Evolutionary conservation across 2,888 invertebrate species (phyloP), one percentile per base, ranked within the genome.

Genomic region (Andrena haemorrhoa): DNA sequence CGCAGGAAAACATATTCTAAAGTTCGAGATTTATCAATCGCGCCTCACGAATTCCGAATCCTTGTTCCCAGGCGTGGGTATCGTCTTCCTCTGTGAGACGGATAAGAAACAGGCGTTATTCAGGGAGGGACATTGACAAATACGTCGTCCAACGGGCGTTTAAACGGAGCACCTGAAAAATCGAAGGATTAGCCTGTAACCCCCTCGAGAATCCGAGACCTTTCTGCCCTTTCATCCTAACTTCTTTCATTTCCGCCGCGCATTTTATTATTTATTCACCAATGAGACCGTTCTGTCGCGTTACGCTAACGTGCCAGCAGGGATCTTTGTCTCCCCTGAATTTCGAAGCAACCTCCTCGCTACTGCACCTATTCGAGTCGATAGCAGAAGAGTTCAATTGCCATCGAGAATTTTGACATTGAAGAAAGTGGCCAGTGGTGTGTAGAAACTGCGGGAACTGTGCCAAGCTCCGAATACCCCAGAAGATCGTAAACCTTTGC

Each of bases 91-190:
- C 69, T 23, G n/a, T 12, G 23, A 51, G 41, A 53, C 65, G 31
- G 12, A 64, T 69, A 72, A 83, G 75, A 78, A 74, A 76, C 71
- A 79, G 65, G 47, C 61, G 76, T 84, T 68, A 86, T 88, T 85
- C 82, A 85, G 53, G 26, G n/a, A 53, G 47, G 47, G 88, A 88
- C 88, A 72, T 87, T 88, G 88, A 88, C 83, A 80, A 79, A 88
- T 88, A 83, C 56, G 79, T 80, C 66, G 71, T 33, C 33, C 31
- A 63, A 76, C 56, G 58, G 31, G 33, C 70, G 75, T 75, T 80
- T 85, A 84, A 68, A 65, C 63, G 81, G 72, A 73, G 83, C 87
- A 90, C 88, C 88, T 92, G 91, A 93, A 90, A 90, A 92, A 92
- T 92, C 89, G 84, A 72, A 33, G 89, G 89, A 90, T 92, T 91